phyloP scores from a whole-genome alignment of 2,113 vertebrate genomes.

The Albula glossodonta region DNA sequence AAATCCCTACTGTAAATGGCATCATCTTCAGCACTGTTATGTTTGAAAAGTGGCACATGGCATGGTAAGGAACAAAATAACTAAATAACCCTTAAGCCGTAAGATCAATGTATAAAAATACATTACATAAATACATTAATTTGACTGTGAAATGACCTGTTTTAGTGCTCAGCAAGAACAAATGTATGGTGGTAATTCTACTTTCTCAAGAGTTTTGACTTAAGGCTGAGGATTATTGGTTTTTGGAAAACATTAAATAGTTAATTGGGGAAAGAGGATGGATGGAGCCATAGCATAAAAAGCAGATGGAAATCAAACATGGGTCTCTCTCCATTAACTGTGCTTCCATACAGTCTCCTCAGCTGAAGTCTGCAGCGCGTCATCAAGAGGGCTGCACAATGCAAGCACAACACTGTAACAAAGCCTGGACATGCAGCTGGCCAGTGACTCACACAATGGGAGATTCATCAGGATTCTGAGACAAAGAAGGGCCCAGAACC shows the following conservation, averaged over 20 bases:
- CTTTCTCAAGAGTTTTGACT: background rate
- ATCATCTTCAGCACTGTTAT: too few relatives aligned
- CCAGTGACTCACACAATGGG: background rate
- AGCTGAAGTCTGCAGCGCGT: background rate
- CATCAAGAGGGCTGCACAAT: background rate
- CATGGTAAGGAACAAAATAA: too few relatives aligned
- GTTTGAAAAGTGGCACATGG: too few relatives aligned
- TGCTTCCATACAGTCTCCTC: background rate
- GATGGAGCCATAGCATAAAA: background rate
- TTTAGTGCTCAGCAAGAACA: too few relatives aligned
- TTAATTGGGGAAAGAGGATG: background rate
- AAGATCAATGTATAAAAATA: too few relatives aligned
- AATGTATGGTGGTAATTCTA: too few relatives aligned
- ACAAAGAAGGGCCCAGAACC: background rate
- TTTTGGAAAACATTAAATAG: background rate
- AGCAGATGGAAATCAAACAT: background rate
- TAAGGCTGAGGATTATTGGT: background rate
- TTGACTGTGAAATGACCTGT: too few relatives aligned
- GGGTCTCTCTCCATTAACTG: background rate
- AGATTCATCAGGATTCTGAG: background rate
- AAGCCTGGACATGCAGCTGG: background rate
- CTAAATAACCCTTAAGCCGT: too few relatives aligned
- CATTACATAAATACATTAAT: too few relatives aligned
- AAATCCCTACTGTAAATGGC: too few relatives aligned
- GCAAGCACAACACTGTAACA: background rate